phyloP scores from a whole-genome alignment of 2,888 invertebrate genomes.

The Cyaniris semiargus region DNA sequence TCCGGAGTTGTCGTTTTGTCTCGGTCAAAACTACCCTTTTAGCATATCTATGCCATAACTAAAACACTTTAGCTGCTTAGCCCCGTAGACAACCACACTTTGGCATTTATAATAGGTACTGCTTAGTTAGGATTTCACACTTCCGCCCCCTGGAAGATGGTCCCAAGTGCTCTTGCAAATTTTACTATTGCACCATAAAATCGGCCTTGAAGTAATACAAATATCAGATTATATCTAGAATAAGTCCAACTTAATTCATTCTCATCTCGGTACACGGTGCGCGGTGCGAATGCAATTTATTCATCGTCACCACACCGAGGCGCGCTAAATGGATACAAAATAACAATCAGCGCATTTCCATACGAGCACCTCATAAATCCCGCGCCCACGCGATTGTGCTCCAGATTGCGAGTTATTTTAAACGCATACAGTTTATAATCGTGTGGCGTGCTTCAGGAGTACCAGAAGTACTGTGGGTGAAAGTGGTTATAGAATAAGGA shows the following conservation, averaged over 20 bases:
- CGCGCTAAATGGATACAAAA: slow-evolving; percentile 32
- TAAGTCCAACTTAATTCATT: neutral
- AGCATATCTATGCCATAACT: too few relatives aligned
- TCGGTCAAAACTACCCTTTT: too few relatives aligned
- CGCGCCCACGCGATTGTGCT: slow-evolving; percentile 46
- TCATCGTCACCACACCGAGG: slow-evolving; percentile 17
- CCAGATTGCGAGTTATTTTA: slow-evolving; percentile 51
- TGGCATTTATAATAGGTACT: too few relatives aligned
- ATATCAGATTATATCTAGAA: neutral
- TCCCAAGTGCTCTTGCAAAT: neutral
- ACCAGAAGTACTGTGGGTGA: slow-evolving; percentile 54
- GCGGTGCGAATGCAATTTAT: slow-evolving; percentile 28
- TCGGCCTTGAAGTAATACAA: neutral
- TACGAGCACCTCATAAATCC: slow-evolving; percentile 62
- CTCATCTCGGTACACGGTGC: slow-evolving; percentile 20
- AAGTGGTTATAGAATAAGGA: slow-evolving; percentile 39
- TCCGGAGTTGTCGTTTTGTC: too few relatives aligned
- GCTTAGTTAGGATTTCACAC: too few relatives aligned
- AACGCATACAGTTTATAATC: slow-evolving; percentile 62
- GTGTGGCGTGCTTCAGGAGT: slow-evolving; percentile 52
- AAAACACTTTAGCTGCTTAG: too few relatives aligned
- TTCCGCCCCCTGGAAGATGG: neutral
- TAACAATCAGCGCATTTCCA: slow-evolving; percentile 53
- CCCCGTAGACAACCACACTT: too few relatives aligned
- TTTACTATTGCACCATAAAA: neutral